Base-by-base conservation (phyloP, 2,113 vertebrate species). In the Etheostoma cragini region DNA sequence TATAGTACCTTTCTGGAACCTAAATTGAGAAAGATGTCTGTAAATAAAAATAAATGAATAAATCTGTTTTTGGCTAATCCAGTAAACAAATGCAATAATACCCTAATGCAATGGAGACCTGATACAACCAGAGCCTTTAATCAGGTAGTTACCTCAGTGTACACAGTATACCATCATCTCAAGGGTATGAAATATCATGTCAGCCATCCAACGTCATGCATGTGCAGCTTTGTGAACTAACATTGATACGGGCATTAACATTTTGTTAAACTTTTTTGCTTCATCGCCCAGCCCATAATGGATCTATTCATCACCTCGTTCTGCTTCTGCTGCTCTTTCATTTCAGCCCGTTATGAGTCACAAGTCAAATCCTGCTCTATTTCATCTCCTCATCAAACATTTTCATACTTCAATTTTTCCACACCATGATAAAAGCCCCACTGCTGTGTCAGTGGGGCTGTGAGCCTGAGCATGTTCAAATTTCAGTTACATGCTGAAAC, bases 331-430 rank as follows among this genome's bases (percentile, higher is more conserved):
- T 58, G 35, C 46, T 69, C 60, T 58, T 84, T 72, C 56, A 68
- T 79, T 69, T 72, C 47, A 60, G 46, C 52, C 26, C 24, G 54
- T 62, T 68, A 70, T 35, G 74, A 87, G 63, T 71, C 78, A 47
- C 2, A 0, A 42, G n/a, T 54, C 47, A 65, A 56, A 64, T 69
- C 72, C 53, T 46, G 76, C 82, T 83, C 80, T 8, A 80, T 47
- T 87, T 80, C 72, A 46, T 68, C 68, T 74, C 56, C 24, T 74
- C 66, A 69, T 69, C 57, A 33, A 50, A 67, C 47, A 60, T 76
- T 82, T 72, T 64, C 66, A 54, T 42, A 58, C 57, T 76, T 81
- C 15, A 12, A 12, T 79, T 73, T 82, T 60, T 57, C 12, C 61
- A 69, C 79, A 58, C 69, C 14, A 21, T 56, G 65, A 69, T 56